Percentiles rank a stretch among this genome's conserved stretches.
phyloP scores from a whole-genome alignment of 2,888 invertebrate species.

The Papilio elwesi region DNA sequence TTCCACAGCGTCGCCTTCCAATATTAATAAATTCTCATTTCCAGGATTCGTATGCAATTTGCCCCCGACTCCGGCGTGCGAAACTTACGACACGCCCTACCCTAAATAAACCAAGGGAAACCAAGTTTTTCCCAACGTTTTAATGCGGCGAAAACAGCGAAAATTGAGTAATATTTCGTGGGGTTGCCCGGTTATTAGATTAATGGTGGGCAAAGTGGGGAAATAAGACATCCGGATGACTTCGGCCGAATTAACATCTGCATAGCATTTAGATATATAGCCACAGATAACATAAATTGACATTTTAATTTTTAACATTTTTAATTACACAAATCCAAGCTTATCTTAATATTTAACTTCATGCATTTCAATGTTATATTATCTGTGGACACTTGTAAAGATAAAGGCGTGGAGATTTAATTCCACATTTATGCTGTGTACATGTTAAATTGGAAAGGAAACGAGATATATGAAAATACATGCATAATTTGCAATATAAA shows the following conservation, averaged over 20 bases:
- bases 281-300: background rate
- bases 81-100: slow-evolving; percentile 76
- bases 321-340: background rate
- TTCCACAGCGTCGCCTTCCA: slow-evolving; percentile 63
- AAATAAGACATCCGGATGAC: slow-evolving; percentile 41
- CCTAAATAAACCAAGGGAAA: slow-evolving; percentile 69
- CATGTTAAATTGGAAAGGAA: slow-evolving; percentile 19
- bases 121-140: slow-evolving; percentile 58
- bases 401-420: slow-evolving; percentile 8
- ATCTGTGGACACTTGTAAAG: slow-evolving; percentile 8
- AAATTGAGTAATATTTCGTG: slow-evolving; percentile 65
- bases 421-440: slow-evolving; percentile 8
- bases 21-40: slow-evolving; percentile 84
- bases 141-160: slow-evolving; percentile 57
- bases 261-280: background rate
- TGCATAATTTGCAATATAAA: slow-evolving; percentile 29
- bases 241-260: slow-evolving; percentile 38
- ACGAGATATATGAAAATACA: slow-evolving; percentile 27
- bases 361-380: slow-evolving; percentile 1
- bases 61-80: slow-evolving; percentile 68
- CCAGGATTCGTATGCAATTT: slow-evolving; percentile 79
- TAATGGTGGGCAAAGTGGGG: slow-evolving; percentile 47
- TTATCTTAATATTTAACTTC: background rate
- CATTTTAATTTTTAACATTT: background rate
- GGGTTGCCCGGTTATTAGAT: slow-evolving; percentile 52